Evolutionary conservation across 2,113 vertebrate genomes (phyloP).

Genomic region (Dipodomys merriami): DNA sequence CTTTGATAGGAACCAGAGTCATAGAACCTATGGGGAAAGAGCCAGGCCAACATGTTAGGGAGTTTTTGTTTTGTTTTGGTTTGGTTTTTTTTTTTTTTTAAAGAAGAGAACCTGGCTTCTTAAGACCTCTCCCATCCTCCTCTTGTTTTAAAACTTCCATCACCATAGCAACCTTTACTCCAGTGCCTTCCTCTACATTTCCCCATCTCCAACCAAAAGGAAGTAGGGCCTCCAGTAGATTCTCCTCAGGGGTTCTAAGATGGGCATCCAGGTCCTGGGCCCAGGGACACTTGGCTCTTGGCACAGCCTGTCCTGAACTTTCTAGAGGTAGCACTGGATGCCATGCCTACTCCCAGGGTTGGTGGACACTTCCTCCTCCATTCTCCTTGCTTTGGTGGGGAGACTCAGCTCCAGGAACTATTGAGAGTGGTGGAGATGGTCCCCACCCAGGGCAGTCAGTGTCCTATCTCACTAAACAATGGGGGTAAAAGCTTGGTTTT

Average conservation of each 20-base stretch:
- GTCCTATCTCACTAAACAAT: not conserved
- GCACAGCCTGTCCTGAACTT: constrained; percentile 23
- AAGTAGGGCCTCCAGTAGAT: not conserved
- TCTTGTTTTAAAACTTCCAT: constrained; percentile 85
- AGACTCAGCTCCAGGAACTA: not conserved
- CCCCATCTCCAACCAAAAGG: constrained; percentile 30
- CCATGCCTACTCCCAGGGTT: not conserved
- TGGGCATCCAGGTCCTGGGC: not conserved
- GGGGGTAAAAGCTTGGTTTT: not conserved
- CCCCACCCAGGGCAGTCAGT: not conserved
- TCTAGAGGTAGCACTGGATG: not conserved
- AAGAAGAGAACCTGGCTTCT: constrained; percentile 13
- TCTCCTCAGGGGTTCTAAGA: constrained; percentile 50
- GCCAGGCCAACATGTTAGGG: not conserved
- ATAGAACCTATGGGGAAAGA: constrained; percentile 12
- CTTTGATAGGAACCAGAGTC: not conserved
- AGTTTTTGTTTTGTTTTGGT: not conserved
- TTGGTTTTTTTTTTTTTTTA: no score
- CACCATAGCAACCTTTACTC: constrained; percentile 83
- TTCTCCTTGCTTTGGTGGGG: not conserved
- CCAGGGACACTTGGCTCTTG: not conserved
- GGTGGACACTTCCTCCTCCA: not conserved
- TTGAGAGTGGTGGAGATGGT: not conserved
- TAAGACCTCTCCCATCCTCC: constrained; percentile 3
- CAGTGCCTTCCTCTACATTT: constrained; percentile 43